phyloP scores from a whole-genome alignment of 1,140 invertebrate genomes.

The Linepithema humile region DNA sequence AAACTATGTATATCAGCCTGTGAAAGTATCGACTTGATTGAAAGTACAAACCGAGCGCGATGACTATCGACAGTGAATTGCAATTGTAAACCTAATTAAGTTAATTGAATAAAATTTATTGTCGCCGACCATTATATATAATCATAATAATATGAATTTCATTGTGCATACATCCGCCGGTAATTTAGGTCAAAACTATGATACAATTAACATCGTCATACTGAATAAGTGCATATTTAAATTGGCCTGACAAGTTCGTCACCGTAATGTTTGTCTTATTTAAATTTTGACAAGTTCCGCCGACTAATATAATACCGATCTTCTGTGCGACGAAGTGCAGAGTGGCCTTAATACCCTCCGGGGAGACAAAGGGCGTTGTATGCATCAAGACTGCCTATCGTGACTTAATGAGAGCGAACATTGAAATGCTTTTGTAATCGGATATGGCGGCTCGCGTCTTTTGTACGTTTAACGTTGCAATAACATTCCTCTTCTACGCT shows the following conservation, averaged over 20 bases:
- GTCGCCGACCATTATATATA: not conserved
- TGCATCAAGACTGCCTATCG: conserved; percentile 14
- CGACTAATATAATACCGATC: conserved; percentile 21
- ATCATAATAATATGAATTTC: not conserved
- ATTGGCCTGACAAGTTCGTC: not conserved
- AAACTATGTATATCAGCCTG: not conserved
- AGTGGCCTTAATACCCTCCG: conserved; percentile 20
- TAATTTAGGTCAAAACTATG: not conserved
- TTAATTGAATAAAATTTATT: not conserved
- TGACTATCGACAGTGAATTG: not conserved
- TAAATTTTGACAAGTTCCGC: conserved; percentile 30
- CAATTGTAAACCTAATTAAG: not conserved
- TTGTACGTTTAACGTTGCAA: conserved; percentile 47
- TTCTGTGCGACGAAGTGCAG: not conserved
- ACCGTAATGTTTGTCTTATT: conserved; percentile 14
- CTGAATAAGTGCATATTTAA: conserved; percentile 3
- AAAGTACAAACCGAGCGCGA: not conserved
- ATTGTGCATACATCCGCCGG: not conserved
- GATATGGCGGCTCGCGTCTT: conserved; percentile 34
- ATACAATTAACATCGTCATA: not conserved
- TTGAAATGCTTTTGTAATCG: conserved; percentile 54
- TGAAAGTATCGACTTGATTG: not conserved
- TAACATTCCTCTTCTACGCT: not conserved
- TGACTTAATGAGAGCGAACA: conserved; percentile 50
- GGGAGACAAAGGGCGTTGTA: conserved; percentile 19